These are phyloP conservation scores for Asteroscopus sphinx DNA, from an alignment of 2,888 invertebrate species.

Conservation along the genomic window DNA sequence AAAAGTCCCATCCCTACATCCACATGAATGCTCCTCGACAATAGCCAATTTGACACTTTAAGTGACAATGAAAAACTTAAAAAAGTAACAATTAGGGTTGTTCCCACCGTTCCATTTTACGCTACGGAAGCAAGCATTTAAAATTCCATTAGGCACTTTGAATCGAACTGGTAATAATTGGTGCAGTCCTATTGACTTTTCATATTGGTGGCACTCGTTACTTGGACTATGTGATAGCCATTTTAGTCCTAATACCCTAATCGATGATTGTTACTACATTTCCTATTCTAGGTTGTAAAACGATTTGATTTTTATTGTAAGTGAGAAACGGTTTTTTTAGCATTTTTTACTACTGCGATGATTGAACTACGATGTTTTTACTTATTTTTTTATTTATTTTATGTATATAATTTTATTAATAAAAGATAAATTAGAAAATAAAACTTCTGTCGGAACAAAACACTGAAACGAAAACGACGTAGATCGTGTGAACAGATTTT, in stretches of 20 bases:
- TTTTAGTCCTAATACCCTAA: slow-evolving; percentile 43
- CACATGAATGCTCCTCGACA: slow-evolving; percentile 77
- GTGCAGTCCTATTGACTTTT: slow-evolving; percentile 61
- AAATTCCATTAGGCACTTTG: slow-evolving; percentile 86
- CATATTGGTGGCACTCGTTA: slow-evolving; percentile 43
- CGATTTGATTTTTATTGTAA: slow-evolving; percentile 9
- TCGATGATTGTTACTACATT: slow-evolving; percentile 28
- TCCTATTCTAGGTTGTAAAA: slow-evolving; percentile 17
- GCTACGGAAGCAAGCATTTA: slow-evolving; percentile 85
- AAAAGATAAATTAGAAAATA: no score
- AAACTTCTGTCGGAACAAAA: no score
- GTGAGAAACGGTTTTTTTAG: neutral
- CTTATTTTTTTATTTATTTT: no score
- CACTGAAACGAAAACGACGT: no score
- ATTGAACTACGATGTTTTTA: no score
- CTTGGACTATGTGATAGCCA: slow-evolving; percentile 45
- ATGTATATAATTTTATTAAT: no score
- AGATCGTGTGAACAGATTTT: slow-evolving; percentile 29
- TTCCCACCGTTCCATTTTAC: slow-evolving; percentile 72
- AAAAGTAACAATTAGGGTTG: slow-evolving; percentile 78
- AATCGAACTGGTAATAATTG: slow-evolving; percentile 68
- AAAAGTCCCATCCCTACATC: slow-evolving; percentile 57
- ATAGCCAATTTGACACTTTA: slow-evolving; percentile 86
- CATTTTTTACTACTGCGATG: neutral
- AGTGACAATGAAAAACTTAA: slow-evolving; percentile 75